Evolutionary conservation across 35 echinoderm and acorn worm species (phyloP).

Genomic region (Heliocidaris erythrogramma): DNA sequence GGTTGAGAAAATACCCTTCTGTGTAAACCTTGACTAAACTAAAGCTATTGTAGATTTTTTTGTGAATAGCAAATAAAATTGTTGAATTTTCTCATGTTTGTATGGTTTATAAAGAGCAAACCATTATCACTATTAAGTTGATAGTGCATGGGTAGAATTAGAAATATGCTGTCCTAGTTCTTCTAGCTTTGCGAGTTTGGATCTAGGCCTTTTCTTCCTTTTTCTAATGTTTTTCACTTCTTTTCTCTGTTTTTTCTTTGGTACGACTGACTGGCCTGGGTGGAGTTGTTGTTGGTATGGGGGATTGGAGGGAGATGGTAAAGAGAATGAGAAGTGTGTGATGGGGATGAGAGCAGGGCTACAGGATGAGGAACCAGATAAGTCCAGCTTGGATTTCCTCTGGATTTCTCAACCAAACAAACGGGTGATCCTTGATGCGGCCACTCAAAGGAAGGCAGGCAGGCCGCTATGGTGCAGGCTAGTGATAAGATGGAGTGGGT

Average conservation of each 20-base stretch:
- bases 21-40: too few relatives aligned
- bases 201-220: too few relatives aligned
- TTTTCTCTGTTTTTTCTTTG: constrained; percentile 3
- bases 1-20: too few relatives aligned
- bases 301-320: background rate
- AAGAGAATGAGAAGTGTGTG: background rate
- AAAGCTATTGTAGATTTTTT: too few relatives aligned
- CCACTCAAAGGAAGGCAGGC: background rate
- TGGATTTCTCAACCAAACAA: constrained; percentile 40
- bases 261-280: background rate
- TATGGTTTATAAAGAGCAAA: too few relatives aligned
- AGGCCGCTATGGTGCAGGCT: background rate
- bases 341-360: background rate
- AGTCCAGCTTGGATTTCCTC: constrained; percentile 44
- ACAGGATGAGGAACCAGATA: background rate
- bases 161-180: too few relatives aligned
- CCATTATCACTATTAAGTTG: too few relatives aligned
- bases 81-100: too few relatives aligned
- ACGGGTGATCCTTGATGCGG: background rate
- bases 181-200: too few relatives aligned
- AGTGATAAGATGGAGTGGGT: background rate
- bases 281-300: background rate
- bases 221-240: background rate
- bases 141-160: too few relatives aligned
- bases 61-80: too few relatives aligned